Conservation (phyloP, 2,113 vertebrate species). For the Apodemus sylvaticus region DNA sequence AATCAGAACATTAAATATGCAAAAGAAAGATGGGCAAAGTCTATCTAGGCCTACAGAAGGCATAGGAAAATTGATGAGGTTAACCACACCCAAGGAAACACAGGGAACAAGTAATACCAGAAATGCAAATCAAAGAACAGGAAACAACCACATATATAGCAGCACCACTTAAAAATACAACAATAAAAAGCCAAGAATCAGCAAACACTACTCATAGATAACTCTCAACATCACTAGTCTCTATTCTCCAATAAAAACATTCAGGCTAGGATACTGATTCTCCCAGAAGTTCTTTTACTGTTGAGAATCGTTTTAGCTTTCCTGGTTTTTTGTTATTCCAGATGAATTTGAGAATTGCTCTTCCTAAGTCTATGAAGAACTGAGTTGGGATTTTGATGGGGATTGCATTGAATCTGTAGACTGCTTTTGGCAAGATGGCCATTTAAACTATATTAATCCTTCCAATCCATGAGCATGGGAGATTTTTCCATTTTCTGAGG, state of each 20-base stretch:
- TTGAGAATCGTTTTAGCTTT: no score
- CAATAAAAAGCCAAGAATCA: neutral
- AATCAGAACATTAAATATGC: neutral
- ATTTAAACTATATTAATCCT: no score
- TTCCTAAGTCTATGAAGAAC: no score
- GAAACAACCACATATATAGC: neutral
- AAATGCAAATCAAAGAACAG: neutral
- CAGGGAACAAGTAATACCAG: neutral
- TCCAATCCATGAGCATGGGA: no score
- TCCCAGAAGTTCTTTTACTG: no score
- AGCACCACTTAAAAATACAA: neutral
- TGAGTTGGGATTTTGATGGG: no score
- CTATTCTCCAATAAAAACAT: neutral
- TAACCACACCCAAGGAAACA: neutral
- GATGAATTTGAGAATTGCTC: no score
- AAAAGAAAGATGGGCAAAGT: neutral
- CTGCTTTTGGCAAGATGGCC: no score
- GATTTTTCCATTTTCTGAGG: no score
- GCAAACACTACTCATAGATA: neutral
- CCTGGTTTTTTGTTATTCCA: no score
- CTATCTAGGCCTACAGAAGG: neutral
- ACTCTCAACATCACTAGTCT: neutral
- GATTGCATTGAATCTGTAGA: no score
- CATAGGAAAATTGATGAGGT: neutral
- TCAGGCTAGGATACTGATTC: no score